These are phyloP conservation scores for Pristionchus arcanus DNA, from an alignment of 2,888 invertebrate genomes.

Conservation along the genomic window DNA sequence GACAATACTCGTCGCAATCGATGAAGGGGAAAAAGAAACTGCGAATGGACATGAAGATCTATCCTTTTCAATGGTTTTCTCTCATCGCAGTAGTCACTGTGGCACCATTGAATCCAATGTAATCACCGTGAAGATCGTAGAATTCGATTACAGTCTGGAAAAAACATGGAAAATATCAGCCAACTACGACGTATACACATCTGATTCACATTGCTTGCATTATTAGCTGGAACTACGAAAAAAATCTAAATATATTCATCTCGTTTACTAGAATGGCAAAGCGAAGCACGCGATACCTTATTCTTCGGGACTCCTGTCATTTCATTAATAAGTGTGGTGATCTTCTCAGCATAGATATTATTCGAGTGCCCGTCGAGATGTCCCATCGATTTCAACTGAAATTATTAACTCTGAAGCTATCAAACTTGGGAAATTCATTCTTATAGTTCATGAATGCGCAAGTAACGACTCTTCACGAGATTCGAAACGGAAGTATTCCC, in stretches of 20 bases:
- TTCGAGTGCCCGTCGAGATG: slow-evolving; percentile 32
- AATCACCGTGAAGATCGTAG: slow-evolving; percentile 46
- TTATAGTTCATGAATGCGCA: too few relatives aligned
- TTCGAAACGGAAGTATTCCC: not conserved
- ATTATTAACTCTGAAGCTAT: too few relatives aligned
- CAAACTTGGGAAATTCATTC: too few relatives aligned
- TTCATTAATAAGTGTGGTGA: slow-evolving; percentile 23
- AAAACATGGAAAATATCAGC: not conserved
- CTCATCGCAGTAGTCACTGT: not conserved
- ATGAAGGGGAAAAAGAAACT: too few relatives aligned
- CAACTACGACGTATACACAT: too few relatives aligned
- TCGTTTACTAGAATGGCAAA: too few relatives aligned
- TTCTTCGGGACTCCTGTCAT: slow-evolving; percentile 37
- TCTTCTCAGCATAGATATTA: slow-evolving; percentile 41
- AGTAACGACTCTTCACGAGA: not conserved
- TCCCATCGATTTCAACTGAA: slow-evolving; percentile 45
- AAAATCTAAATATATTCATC: not conserved
- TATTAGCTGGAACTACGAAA: too few relatives aligned
- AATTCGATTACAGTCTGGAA: slow-evolving; percentile 29
- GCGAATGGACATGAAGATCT: not conserved
- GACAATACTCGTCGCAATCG: not conserved
- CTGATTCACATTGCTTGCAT: too few relatives aligned
- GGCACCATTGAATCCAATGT: slow-evolving; percentile 44
- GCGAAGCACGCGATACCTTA: not conserved
- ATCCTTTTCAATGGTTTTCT: not conserved